A percentile compares a stretch with the other conserved stretches of the same genome.
These are phyloP conservation scores for Acronicta leporina DNA, from an alignment of 2,888 invertebrate genomes.

Conservation along the genomic window DNA sequence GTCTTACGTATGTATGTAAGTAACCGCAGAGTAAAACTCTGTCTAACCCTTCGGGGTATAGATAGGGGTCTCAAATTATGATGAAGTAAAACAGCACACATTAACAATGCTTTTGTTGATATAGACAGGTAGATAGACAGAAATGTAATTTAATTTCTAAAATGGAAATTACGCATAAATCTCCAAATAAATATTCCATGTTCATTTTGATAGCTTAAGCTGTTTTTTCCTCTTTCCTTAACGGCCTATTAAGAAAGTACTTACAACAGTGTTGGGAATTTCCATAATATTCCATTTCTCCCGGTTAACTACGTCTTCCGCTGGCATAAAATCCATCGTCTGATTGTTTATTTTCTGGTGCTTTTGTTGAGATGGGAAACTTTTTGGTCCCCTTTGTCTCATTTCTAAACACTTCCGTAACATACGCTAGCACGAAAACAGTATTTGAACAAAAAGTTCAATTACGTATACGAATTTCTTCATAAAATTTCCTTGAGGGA, in stretches of 20 bases:
- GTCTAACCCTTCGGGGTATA: no score
- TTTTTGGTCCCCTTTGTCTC: no score
- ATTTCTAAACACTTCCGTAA: no score
- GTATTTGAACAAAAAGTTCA: conserved; percentile 16
- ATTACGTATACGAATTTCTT: conserved; percentile 26
- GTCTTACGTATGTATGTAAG: no score
- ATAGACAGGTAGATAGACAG: no score
- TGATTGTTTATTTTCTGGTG: conserved; percentile 29
- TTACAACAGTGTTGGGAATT: conserved; percentile 34
- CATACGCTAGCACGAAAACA: neutral
- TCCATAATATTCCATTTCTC: conserved; percentile 42
- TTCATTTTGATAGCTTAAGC: conserved; percentile 22
- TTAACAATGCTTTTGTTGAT: no score
- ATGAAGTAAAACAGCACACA: no score
- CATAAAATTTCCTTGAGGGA: conserved; percentile 37
- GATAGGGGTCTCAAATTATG: no score
- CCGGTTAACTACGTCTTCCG: conserved; percentile 20
- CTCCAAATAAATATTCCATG: conserved; percentile 44
- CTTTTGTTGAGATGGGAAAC: no score
- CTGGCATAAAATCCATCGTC: conserved; percentile 15
- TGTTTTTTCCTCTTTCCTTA: conserved; percentile 37
- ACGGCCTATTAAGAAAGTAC: conserved; percentile 30
- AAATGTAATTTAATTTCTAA: conserved; percentile 23
- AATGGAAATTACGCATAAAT: conserved; percentile 32
- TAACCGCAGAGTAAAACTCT: no score